Conservation (phyloP, 2,113 vertebrate species). For the Tupaia chinensis region DNA sequence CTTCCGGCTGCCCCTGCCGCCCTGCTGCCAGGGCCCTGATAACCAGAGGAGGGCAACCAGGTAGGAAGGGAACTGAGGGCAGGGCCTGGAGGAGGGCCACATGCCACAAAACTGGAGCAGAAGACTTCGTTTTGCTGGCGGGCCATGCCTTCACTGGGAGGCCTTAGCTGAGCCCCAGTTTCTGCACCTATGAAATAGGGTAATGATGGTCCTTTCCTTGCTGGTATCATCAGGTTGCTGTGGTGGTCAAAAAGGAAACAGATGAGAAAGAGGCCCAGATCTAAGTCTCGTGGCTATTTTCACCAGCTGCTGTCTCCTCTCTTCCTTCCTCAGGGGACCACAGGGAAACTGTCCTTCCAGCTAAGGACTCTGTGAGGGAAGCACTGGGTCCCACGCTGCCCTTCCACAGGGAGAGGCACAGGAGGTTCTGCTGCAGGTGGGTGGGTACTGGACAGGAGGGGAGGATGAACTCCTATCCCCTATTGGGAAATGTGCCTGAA, state of each 20-base stretch:
- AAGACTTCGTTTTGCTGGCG: neutral
- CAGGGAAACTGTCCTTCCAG: neutral
- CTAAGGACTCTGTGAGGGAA: neutral
- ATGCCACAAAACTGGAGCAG: neutral
- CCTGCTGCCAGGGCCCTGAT: neutral
- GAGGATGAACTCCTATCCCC: neutral
- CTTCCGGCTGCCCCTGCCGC: neutral
- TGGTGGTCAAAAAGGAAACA: neutral
- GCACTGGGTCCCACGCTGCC: neutral
- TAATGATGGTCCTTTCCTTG: neutral
- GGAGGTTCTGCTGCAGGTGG: neutral
- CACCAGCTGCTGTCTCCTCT: neutral
- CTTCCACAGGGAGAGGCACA: neutral
- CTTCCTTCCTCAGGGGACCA: neutral
- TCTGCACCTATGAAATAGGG: slow-evolving; percentile 19
- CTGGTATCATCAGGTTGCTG: neutral
- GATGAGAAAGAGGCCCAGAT: neutral
- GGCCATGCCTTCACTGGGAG: neutral
- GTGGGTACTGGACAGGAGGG: neutral
- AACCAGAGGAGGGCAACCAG: neutral
- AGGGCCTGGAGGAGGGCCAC: neutral
- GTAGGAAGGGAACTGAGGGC: neutral
- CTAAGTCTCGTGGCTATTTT: neutral
- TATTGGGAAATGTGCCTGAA: neutral
- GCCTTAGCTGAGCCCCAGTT: neutral